Evolutionary conservation across 2,797 vertebrate genomes (phyloP).

Genomic region (Trichosurus vulpecula): DNA sequence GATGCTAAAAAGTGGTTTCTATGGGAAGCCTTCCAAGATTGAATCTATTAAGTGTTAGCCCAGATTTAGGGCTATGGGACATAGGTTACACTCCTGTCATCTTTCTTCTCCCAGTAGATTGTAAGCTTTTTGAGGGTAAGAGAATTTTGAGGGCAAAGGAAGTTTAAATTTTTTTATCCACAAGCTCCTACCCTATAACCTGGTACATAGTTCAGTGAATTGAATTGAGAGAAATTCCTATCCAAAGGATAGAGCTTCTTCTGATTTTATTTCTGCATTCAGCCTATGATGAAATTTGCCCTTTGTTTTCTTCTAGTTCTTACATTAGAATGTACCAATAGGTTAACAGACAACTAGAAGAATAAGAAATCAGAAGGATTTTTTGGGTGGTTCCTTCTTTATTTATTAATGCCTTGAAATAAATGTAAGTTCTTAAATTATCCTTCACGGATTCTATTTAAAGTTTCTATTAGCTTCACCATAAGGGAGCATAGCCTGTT

Average conservation of each 20-base stretch:
- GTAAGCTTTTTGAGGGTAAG: background rate
- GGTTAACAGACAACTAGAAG: constrained; percentile 63
- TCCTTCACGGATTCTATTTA: constrained; percentile 66
- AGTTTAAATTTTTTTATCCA: background rate
- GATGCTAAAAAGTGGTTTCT: background rate
- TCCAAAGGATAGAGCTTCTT: background rate
- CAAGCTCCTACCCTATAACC: background rate
- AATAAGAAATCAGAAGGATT: constrained; percentile 49
- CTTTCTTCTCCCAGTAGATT: background rate
- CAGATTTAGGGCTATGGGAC: background rate
- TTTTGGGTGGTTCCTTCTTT: constrained; percentile 54
- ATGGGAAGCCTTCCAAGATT: background rate
- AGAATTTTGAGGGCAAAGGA: background rate
- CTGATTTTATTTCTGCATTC: background rate
- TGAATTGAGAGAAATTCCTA: background rate
- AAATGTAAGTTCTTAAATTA: constrained; percentile 69
- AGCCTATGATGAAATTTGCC: background rate
- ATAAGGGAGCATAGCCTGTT: constrained; percentile 49
- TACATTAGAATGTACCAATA: constrained; percentile 41
- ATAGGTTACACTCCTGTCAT: background rate
- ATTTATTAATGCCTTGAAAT: constrained; percentile 71
- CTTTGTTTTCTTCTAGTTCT: constrained; percentile 54
- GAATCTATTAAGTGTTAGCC: background rate
- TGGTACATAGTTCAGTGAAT: background rate
- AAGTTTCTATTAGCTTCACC: constrained; percentile 56